These are phyloP conservation scores for Macaca nemestrina DNA, from an alignment of 2,113 vertebrate species.

Conservation along the genomic window DNA sequence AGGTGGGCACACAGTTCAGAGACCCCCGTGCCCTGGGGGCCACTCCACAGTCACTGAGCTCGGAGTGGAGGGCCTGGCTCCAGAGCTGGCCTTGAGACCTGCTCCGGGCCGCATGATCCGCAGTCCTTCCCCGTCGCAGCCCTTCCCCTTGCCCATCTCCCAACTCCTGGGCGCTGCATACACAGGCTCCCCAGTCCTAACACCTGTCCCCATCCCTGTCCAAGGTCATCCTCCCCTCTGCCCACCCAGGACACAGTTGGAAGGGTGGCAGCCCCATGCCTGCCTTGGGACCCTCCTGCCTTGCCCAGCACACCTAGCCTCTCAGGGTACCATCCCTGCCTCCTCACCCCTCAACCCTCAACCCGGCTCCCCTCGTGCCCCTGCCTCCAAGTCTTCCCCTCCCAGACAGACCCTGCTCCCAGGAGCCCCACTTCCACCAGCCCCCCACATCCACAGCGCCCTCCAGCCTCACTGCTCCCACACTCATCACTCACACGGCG, in stretches of 20 bases:
- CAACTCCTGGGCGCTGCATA: neutral
- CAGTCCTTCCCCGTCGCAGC: neutral
- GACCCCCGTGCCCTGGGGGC: neutral
- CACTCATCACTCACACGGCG: too few relatives aligned
- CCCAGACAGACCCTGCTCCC: neutral
- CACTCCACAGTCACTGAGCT: neutral
- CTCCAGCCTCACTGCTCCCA: neutral
- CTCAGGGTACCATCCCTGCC: neutral
- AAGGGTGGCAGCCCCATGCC: accelerated
- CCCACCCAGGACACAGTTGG: neutral
- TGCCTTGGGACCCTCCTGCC: neutral
- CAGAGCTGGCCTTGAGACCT: neutral
- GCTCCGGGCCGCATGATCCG: too few relatives aligned
- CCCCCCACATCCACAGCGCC: neutral
- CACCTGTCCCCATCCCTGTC: neutral
- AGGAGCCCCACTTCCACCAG: too few relatives aligned
- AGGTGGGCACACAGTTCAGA: neutral
- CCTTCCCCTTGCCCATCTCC: neutral
- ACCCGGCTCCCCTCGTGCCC: neutral
- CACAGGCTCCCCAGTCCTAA: neutral
- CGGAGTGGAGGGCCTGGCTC: neutral
- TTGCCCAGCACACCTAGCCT: too few relatives aligned
- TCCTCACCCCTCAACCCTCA: too few relatives aligned
- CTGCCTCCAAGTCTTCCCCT: neutral
- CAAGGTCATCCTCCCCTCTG: neutral